phyloP scores from a whole-genome alignment of 2,888 invertebrate species.

The Ellobium chinense region DNA sequence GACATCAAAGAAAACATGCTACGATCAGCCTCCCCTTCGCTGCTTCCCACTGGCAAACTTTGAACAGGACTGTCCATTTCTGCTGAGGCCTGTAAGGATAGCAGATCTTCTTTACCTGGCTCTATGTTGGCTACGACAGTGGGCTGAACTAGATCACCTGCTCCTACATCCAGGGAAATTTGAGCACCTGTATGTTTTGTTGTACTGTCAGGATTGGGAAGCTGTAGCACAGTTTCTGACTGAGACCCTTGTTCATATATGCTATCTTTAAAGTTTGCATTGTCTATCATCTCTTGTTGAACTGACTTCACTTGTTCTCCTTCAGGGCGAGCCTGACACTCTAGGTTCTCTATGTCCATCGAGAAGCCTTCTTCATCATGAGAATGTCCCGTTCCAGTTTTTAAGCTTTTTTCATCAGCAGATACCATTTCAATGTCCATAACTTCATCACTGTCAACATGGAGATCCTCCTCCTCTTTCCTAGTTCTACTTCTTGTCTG shows the following conservation, averaged over 20 bases:
- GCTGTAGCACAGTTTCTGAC: too few species aligned
- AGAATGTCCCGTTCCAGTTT: not conserved
- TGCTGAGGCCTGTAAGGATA: too few species aligned
- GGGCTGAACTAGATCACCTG: not conserved
- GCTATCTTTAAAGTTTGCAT: too few species aligned
- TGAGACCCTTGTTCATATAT: too few species aligned
- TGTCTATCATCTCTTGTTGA: too few species aligned
- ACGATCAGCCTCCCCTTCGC: not conserved
- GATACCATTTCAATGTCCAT: not conserved
- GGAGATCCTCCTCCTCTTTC: not conserved
- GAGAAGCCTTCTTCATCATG: not conserved
- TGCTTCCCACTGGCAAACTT: too few species aligned
- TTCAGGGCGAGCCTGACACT: not conserved
- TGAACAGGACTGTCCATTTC: too few species aligned
- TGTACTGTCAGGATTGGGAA: too few species aligned
- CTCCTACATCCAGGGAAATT: not conserved
- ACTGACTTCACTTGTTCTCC: not conserved
- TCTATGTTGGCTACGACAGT: not conserved
- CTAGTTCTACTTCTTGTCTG: constrained; percentile 18
- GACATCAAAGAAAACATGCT: too few species aligned
- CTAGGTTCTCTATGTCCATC: not conserved
- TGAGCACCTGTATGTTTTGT: too few species aligned
- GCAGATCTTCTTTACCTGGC: too few species aligned
- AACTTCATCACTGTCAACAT: not conserved
- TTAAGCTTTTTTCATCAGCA: too few species aligned